Evolutionary conservation across 2,797 vertebrate species (phyloP), one percentile per base, ranked within the genome.

Genomic region (Catostomus latipinnis): DNA sequence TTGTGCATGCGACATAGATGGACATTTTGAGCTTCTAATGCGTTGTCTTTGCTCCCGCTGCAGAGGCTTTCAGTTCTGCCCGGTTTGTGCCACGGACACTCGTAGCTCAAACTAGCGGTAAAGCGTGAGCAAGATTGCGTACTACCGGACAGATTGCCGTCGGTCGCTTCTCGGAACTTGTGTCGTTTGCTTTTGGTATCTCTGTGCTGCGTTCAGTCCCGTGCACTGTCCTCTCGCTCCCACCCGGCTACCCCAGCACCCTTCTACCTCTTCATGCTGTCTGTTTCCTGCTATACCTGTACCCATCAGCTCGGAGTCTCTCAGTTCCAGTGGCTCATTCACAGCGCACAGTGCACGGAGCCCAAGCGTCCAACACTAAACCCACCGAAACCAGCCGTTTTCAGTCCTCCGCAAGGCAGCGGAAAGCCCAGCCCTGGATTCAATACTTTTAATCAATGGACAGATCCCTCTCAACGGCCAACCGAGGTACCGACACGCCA

Each of bases 371-470:
- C 87, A 89, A 85, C 83, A 81, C 85, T 82, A 79, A 74, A 81
- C 70, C 66, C 70, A 34, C 34, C 34, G 34, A 34, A 34, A 34
- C 34, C 34, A 62, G 16, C 57, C 52, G 80, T 87, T 58, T 88
- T 70, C 72, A 53, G 77, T 48, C 82, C 61, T 34, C 74, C 78
- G 81, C 56, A 89, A 85, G 92, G 87, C 89, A 87, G 91, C 87
- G 84, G 88, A 92, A 95, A 94, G 93, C 95, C 89, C 94, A 96
- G 96, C 94, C 96, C 97, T 98, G 96, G 96, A 98, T 95, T 96
- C 97, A 93, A 93, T 97, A 96, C 96, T 97, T 90, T 93, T 98
- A 94, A 94, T 97, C 96, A 96, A 98, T 98, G 97, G 97, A 96
- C 97, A 97, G 95, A 97, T 93, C 87, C 92, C 93, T 89, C 87